A percentile compares a stretch with the other conserved stretches of the same genome.
Evolutionary conservation across 2,113 vertebrate species (phyloP).

Genomic region (Charadrius vociferus): DNA sequence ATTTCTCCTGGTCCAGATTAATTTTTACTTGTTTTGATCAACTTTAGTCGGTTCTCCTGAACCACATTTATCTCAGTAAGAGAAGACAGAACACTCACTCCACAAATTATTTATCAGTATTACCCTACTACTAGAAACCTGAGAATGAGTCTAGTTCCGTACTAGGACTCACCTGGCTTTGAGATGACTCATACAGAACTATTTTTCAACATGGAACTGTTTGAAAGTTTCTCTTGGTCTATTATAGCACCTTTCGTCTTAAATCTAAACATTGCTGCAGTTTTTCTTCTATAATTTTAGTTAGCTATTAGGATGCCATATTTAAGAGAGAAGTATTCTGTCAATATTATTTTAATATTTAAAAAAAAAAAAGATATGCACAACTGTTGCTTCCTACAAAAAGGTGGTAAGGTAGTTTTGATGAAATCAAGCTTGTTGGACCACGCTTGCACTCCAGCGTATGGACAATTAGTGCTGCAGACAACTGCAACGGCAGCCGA

Average conservation of each 20-base stretch:
- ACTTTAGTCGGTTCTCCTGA: not conserved
- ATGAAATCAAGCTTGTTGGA: not conserved
- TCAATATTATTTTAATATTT: not conserved
- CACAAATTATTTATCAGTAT: not conserved
- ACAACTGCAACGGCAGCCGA: not conserved
- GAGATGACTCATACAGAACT: not conserved
- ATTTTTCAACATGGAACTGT: accelerated
- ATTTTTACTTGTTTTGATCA: not conserved
- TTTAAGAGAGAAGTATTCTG: not conserved
- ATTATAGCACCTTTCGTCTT: not conserved
- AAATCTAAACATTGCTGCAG: not conserved
- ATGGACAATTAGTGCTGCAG: not conserved
- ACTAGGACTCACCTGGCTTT: not conserved
- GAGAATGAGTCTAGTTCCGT: not conserved
- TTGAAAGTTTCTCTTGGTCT: not conserved
- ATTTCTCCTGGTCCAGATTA: not conserved
- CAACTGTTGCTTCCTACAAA: not conserved
- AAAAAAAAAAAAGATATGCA: not conserved
- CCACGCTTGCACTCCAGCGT: not conserved
- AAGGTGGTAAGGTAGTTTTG: accelerated
- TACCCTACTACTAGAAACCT: not conserved
- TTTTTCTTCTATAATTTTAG: not conserved
- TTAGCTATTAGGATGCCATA: not conserved
- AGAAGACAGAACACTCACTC: not conserved
- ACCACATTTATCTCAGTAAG: not conserved